Evolutionary conservation across 2,797 vertebrate genomes (phyloP), one percentile per base, ranked within the genome.

Genomic region (Chaetophractus vellerosus): DNA sequence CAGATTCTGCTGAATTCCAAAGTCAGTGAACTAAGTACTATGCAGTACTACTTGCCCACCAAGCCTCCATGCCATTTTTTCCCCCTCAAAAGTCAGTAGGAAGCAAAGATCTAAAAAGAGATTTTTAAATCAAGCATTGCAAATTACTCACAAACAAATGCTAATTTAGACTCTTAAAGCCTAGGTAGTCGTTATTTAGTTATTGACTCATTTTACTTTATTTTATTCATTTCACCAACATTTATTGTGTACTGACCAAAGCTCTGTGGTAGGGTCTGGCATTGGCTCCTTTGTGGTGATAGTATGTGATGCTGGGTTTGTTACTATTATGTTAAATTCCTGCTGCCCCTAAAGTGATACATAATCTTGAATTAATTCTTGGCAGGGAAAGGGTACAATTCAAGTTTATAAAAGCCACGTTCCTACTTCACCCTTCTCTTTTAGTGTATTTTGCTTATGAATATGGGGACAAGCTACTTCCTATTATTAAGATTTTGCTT

Each of bases 41-140:
- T 31, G 28, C 3, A 75, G 19, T 59, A 78, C 3, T 78, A 1
- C 2, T 64, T 84, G 18, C 18, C 16, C 26, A 23, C 26, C 7
- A 48, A 82, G 28, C 18, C 2, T 57, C 8, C 1, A 11, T 24
- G 1, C 0, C 9, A 57, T 5, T 36, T 52, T 92, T 68, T 72
- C 5, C 52, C 52, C 52, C 52, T 55, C 18, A 55, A 55, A 52
- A 15, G 12, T 81, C 38, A 31, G 2, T 90, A 61, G 86, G 4
- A 72, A 23, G 5, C 23, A 84, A 94, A 19, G 2, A n/a, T 93
- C 75, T 94, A 84, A 80, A 91, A 55, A 91, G 71, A 68, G 8
- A 23, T 36, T 72, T 83, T 45, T 9, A n/a, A 66, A 81, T 48
- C 36, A 59, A 92, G 59, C 2, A 36, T 41, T 2, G 15, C 55